Evolutionary conservation across 2,113 vertebrate species (phyloP).

Genomic region (Cyrtonyx montezumae): DNA sequence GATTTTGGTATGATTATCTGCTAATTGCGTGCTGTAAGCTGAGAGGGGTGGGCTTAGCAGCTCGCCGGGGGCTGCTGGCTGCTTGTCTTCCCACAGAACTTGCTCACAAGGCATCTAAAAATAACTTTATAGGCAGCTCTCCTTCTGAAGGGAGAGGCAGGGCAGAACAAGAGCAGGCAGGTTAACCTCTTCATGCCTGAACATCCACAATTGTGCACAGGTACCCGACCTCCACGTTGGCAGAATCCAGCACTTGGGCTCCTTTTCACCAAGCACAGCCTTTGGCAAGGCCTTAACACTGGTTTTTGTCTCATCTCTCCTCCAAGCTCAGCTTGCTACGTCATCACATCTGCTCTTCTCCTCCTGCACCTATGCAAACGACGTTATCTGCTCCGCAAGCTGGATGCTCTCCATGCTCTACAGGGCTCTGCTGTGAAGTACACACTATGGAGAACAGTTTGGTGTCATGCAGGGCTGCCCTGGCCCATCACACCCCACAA

Average conservation of each 20-base stretch:
- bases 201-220: fast-evolving
- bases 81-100: constrained; percentile 34
- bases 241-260: not conserved
- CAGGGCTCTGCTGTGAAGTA: fast-evolving
- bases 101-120: constrained; percentile 42
- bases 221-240: fast-evolving
- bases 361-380: fast-evolving
- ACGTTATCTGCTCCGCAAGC: fast-evolving
- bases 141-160: constrained; percentile 6
- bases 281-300: not conserved
- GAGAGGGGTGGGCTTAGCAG: constrained; percentile 78
- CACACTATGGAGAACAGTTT: not conserved
- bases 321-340: not conserved
- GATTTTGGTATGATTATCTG: constrained; percentile 50
- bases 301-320: not conserved
- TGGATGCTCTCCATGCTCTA: fast-evolving
- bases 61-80: constrained; percentile 79
- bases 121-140: constrained; percentile 50
- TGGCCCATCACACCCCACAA: not conserved
- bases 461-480: not conserved
- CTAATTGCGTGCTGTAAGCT: constrained; percentile 83
- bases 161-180: not conserved
- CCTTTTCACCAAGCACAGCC: not conserved
- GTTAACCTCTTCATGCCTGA: not conserved
- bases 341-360: not conserved